Evolutionary conservation across 1,140 invertebrate species (phyloP), one percentile per base, ranked within the genome.

Genomic region (Heliothis subflexa): DNA sequence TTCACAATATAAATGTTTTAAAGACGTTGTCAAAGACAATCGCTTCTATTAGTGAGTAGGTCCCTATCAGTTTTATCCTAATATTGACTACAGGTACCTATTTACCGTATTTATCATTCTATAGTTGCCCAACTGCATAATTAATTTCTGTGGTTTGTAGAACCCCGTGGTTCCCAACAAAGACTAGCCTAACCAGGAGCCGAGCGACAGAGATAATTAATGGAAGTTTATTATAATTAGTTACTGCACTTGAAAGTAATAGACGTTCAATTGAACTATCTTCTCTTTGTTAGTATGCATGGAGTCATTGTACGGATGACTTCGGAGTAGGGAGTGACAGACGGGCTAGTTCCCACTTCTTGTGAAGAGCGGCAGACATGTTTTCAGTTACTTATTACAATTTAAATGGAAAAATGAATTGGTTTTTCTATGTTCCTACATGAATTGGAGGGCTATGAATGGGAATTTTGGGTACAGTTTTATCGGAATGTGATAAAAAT

Each of bases 261-360:
- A n/a, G 47, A 68, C 45, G 25, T 50, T 68, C 25, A 13, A 68
- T 68, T 68, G 64, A 68, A 4, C 64, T 68, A 68, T 50, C 64
- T 28, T 0, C 10, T 1, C 16, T 45, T 50, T 49, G 45, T 50
- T 68, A 66, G 40, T 49, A 25, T 21, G 25, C 47, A 68, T n/a
- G 25, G 12, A 52, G 18, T 68, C 18, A 50, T 52, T 50, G 64
- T 68, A 14, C 47, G 45, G 25, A 68, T 49, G 3, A 47, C 14
- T 18, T 68, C 45, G 64, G 49, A n/a, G 11, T 11, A 3, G 21
- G 21, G 21, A 25, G 25, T 28, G 47, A 68, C 47, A 52, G 64
- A n/a, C 47, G 13, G 13, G 5, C 5, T 11, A 21, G 18, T 12
- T 13, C 57, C n/a, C 52, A n/a, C n/a, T n/a, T n/a, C n/a, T 33